Conservation (phyloP, 2,888 invertebrate genomes). For the Andrena marginata region DNA sequence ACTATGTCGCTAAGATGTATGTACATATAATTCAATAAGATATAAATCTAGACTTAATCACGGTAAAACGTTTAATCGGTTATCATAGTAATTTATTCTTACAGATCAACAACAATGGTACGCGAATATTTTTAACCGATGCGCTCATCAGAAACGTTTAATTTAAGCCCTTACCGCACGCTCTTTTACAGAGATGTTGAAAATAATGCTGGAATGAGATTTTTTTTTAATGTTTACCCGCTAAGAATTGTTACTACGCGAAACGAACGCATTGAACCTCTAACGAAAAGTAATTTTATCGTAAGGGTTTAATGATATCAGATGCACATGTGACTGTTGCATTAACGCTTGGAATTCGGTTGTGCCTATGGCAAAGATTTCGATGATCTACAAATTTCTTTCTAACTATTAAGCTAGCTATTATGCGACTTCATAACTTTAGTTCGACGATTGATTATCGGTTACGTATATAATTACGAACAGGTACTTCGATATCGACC, state of each 20-base stretch:
- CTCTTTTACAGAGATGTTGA: not conserved
- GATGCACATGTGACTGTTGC: not conserved
- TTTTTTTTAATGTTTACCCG: constrained; percentile 9
- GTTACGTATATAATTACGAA: constrained; percentile 40
- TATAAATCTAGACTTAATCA: constrained; percentile 52
- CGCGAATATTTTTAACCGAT: constrained; percentile 32
- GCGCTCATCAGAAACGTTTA: constrained; percentile 17
- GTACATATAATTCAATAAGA: constrained; percentile 49
- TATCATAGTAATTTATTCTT: constrained; percentile 69
- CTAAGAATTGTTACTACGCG: constrained; percentile 7
- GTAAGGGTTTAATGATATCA: constrained; percentile 33
- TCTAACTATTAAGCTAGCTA: constrained; percentile 15
- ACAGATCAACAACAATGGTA: constrained; percentile 37
- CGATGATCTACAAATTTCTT: constrained; percentile 7
- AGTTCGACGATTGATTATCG: constrained; percentile 37
- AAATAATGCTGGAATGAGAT: constrained; percentile 2
- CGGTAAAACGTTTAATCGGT: constrained; percentile 56
- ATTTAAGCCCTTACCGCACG: constrained; percentile 32
- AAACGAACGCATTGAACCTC: constrained; percentile 12
- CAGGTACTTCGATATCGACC: constrained; percentile 31
- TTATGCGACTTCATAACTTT: constrained; percentile 26
- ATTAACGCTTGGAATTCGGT: constrained; percentile 27
- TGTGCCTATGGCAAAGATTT: constrained; percentile 13
- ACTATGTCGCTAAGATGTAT: constrained; percentile 28
- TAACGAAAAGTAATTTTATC: constrained; percentile 15